phyloP scores from a whole-genome alignment of 2,113 vertebrate genomes.

The Ictidomys tridecemlineatus region DNA sequence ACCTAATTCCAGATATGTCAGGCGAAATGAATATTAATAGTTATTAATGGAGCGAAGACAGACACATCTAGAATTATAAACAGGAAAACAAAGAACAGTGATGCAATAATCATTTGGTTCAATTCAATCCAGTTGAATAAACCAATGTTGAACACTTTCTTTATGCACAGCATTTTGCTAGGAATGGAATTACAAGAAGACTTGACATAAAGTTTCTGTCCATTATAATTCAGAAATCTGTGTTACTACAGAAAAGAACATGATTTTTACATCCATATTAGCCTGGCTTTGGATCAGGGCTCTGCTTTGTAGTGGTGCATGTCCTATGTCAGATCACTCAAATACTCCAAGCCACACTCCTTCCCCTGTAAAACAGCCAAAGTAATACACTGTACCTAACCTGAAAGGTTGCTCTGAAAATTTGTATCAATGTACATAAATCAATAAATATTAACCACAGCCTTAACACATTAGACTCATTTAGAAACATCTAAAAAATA shows the following conservation, averaged over 20 bases:
- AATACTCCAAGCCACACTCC: not conserved
- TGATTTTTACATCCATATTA: not conserved
- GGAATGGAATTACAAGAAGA: not conserved
- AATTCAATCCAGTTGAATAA: constrained; percentile 47
- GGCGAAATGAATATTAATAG: constrained; percentile 9
- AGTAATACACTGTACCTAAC: not conserved
- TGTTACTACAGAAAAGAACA: not conserved
- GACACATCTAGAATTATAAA: constrained; percentile 34
- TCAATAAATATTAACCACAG: not conserved
- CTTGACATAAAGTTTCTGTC: constrained; percentile 13
- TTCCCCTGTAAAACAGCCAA: not conserved
- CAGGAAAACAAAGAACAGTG: not conserved
- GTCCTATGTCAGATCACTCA: not conserved
- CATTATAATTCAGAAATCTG: not conserved
- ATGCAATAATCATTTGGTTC: constrained; percentile 33
- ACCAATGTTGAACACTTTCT: not conserved
- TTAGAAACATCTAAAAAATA: constrained; percentile 9
- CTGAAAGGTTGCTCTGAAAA: not conserved
- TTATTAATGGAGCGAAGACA: constrained; percentile 18
- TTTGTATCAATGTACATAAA: not conserved
- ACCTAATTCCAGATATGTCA: not conserved
- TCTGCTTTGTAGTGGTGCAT: not conserved
- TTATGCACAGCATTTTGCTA: not conserved
- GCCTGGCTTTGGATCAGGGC: not conserved
- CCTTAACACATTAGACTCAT: not conserved